Evolutionary conservation across 2,888 invertebrate species (phyloP), one percentile per base, ranked within the genome.

Genomic region (Argyresthia goedartella): DNA sequence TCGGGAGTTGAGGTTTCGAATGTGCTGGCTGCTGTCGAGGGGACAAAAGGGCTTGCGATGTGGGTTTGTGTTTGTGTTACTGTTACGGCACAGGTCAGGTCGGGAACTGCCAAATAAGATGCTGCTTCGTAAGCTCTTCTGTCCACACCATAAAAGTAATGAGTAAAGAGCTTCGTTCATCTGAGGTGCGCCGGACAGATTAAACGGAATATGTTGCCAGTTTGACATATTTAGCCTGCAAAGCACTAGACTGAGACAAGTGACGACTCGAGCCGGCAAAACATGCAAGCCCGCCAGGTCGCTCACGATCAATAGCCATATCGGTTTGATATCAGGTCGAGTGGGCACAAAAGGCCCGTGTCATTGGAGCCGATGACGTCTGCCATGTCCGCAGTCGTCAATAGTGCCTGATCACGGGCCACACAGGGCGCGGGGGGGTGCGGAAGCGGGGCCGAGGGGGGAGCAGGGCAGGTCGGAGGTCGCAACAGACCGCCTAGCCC

Each of bases 371-470:
- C 49, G 44, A 34, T 44, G 44, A 13, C 52, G 49, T 14, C 16
- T 25, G 52, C 33, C 15, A 46, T 11, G 50, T 11, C 41, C 33
- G 52, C 55, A 55, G 55, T 59, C 57, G 59, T 56, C 61, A 61
- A 71, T 69, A 67, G 68, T 76, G 73, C 74, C 67, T 63, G 70
- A 75, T 76, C 71, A 69, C 63, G 67, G 63, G 64, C 65, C 76
- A 71, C 76, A 76, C 74, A 72, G 71, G 66, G 70, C 58, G 66
- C 61, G 63, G 62, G 77, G 79, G 25, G 13, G 36, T 78, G 68
- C 59, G 62, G 64, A 68, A 65, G 25, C 3, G 3, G 25, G 63
- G 72, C 66, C 59, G 69, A 67, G 75, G 68, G n/a, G 25, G 25
- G 25, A 25, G 25, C 25, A 6, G 25, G 25, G 25, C 25, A 25